Conservation (phyloP, 2,888 invertebrate genomes). For the Bugula neritina region DNA sequence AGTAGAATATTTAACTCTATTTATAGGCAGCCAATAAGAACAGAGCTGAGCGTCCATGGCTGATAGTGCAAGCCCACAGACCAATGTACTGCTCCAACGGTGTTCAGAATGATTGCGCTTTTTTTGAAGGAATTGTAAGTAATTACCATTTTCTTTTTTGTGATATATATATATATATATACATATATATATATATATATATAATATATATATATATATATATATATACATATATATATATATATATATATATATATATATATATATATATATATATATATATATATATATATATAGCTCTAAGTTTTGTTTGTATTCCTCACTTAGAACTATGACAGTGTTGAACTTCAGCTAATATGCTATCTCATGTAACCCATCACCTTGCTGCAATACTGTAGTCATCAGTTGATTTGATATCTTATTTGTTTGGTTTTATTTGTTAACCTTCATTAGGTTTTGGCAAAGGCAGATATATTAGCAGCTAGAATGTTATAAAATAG, state of each 20-base stretch:
- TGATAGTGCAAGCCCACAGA: constrained; percentile 51
- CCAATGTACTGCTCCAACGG: constrained; percentile 60
- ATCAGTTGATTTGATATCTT: no score
- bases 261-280: background rate
- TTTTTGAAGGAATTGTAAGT: constrained; percentile 41
- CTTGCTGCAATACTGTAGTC: no score
- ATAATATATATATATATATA: background rate
- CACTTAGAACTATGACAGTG: no score
- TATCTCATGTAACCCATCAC: no score
- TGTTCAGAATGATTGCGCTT: constrained; percentile 71
- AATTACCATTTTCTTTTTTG: background rate
- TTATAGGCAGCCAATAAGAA: constrained; percentile 49
- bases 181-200: background rate
- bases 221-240: background rate
- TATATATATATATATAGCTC: no score
- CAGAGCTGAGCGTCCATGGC: constrained; percentile 50
- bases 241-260: background rate
- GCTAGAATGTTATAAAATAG: no score
- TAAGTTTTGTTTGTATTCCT: no score
- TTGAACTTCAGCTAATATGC: no score
- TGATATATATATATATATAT: background rate
- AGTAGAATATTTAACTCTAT: no score
- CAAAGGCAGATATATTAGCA: no score
- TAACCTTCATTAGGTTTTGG: no score
- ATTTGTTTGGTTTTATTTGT: no score